These are phyloP conservation scores for Sinosuthora webbiana DNA, from an alignment of 2,113 vertebrate genomes.

Conservation along the genomic window DNA sequence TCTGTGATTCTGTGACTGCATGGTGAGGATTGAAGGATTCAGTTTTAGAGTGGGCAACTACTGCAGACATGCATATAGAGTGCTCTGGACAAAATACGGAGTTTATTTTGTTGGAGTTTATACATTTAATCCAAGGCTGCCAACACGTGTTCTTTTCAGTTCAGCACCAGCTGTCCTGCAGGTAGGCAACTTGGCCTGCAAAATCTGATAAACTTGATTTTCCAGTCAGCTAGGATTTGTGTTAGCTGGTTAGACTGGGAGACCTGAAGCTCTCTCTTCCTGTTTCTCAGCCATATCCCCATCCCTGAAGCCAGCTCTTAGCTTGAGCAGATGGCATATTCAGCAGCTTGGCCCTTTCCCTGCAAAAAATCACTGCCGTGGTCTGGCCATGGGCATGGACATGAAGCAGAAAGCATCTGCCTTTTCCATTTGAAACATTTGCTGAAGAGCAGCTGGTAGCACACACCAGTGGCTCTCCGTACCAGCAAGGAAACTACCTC, in stretches of 20 bases:
- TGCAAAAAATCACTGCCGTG: background rate
- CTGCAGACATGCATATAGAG: background rate
- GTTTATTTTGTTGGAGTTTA: background rate
- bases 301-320: background rate
- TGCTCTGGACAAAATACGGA: background rate
- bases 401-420: background rate
- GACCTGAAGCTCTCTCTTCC: background rate
- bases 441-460: background rate
- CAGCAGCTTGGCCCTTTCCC: background rate
- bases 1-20: background rate
- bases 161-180: background rate
- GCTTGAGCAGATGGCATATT: rapidly evolving
- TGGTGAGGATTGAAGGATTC: background rate
- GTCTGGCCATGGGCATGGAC: background rate
- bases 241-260: background rate
- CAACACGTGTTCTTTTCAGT: rapidly evolving
- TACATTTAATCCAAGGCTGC: background rate
- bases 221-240: background rate
- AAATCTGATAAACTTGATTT: background rate
- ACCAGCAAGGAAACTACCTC: no score
- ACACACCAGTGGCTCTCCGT: rapidly evolving
- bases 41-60: background rate
- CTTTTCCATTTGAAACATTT: background rate
- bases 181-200: background rate
- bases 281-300: background rate